phyloP scores from a whole-genome alignment of 2,888 invertebrate genomes.

The Leucophora obtusa region DNA sequence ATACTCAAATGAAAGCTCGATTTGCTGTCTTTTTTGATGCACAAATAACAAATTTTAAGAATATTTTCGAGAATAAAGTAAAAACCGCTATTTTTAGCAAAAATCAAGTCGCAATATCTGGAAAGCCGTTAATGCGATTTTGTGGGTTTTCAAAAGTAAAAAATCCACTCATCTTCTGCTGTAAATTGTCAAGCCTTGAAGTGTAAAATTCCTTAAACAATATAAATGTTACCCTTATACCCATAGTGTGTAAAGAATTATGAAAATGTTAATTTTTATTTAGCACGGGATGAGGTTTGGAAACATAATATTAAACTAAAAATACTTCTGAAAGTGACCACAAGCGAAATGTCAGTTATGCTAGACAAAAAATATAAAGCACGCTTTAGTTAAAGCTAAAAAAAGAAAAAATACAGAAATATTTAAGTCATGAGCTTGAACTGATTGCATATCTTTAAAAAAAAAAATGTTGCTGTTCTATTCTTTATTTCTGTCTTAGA shows the following conservation, averaged over 20 bases:
- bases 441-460: constrained; percentile 67
- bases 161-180: too few relatives aligned
- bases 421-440: constrained; percentile 65
- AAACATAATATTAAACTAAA: constrained; percentile 29
- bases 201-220: too few relatives aligned
- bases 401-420: constrained; percentile 41
- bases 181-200: too few relatives aligned
- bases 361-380: constrained; percentile 52
- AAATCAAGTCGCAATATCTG: too few relatives aligned
- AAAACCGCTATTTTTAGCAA: too few relatives aligned
- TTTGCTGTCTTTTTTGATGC: too few relatives aligned
- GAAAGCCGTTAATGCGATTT: too few relatives aligned
- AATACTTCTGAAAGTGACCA: constrained; percentile 59
- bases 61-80: too few relatives aligned
- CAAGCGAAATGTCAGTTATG: constrained; percentile 63
- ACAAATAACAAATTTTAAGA: too few relatives aligned
- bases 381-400: constrained; percentile 46
- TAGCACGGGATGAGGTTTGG: constrained; percentile 57
- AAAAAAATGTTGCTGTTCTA: constrained; percentile 29
- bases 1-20: too few relatives aligned
- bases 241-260: constrained; percentile 49
- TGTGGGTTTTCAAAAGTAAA: too few relatives aligned
- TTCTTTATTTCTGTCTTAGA: constrained; percentile 28
- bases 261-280: constrained; percentile 65
- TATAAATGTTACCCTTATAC: background rate